Base-by-base conservation (phyloP, 1,140 invertebrate species). In the Lanistes nyassanus region DNA sequence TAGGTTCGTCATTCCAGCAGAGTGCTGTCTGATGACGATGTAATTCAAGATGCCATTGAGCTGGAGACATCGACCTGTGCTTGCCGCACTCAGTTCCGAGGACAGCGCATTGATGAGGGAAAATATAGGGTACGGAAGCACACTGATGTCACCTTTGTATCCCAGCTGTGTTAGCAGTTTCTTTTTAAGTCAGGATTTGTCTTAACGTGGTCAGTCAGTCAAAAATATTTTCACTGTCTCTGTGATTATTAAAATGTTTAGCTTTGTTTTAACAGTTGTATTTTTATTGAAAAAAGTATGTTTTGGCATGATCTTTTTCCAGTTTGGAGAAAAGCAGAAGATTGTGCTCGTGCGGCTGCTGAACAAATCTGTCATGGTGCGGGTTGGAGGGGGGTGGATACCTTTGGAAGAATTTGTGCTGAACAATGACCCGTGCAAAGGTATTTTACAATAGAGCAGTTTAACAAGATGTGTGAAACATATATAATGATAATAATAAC, bases 301-400 rank as follows among this genome's bases (percentile, higher is more conserved):
- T 16, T 47, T 47, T 47, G 9, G 42, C 42, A 13, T 47, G 42
- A 47, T 29, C 21, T 26, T 72, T 68, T 84, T 88, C 91, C 75
- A 99, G 97, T 99, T 99, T 92, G 97, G 97, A 64, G 97, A 99
- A 90, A 98, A 95, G 79, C 96, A 98, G 87, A 99, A 99, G 89
- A 91, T 99, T 29, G 93, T 97, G 67, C 91, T 99, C 65, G 98
- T 99, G 2, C 94, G 98, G 19, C 87, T 88, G 77, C 79, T 90
- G 21, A 89, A 89, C 82, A 85, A 83, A 69, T 84, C 83, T 88
- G 96, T 97, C 90, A 98, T 97, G 96, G 96, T 98, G 19, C 92
- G 96, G 82, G 95, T 97, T 29, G 96, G 96, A 60, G 96, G 96
- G 39, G 91, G 95, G 60, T 97, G 95, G 96, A 95, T 97, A 88